These are phyloP conservation scores for Nysson spinosus DNA, from an alignment of 2,888 invertebrate species.

Conservation along the genomic window DNA sequence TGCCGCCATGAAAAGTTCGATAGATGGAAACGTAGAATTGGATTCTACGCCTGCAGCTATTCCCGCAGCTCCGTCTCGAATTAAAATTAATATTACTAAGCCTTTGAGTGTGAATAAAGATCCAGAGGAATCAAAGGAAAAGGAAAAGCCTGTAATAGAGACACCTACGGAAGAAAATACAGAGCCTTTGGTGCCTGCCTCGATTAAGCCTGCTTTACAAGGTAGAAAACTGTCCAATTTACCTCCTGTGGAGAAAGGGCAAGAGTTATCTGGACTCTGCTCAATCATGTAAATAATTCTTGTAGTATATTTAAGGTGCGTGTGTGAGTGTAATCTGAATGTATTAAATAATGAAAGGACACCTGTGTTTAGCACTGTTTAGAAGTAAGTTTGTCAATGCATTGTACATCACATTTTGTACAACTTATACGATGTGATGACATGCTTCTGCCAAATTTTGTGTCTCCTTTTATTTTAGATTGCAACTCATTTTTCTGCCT, in stretches of 20 bases:
- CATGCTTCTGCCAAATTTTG: background rate
- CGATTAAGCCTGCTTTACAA: conserved; percentile 83
- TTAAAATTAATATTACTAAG: conserved; percentile 91
- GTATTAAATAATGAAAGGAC: conserved; percentile 6
- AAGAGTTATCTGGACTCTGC: conserved; percentile 91
- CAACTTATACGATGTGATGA: conserved; percentile 63
- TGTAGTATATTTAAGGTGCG: conserved; percentile 37
- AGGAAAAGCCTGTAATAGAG: conserved; percentile 65
- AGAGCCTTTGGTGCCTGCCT: conserved; percentile 66
- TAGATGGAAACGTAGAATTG: conserved; percentile 88
- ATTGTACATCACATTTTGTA: conserved; percentile 59
- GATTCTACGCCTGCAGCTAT: conserved; percentile 79
- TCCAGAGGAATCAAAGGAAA: conserved; percentile 68
- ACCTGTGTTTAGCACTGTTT: conserved; percentile 37
- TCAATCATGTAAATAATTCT: conserved; percentile 85
- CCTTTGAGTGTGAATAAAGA: conserved; percentile 77
- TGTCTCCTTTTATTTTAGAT: conserved; percentile 16
- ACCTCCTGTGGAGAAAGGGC: conserved; percentile 86
- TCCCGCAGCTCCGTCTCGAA: conserved; percentile 78
- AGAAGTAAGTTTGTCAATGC: conserved; percentile 36
- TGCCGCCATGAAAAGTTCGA: conserved; percentile 82
- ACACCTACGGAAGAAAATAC: conserved; percentile 76
- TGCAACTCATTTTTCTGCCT: conserved; percentile 11
- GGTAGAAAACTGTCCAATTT: conserved; percentile 84
- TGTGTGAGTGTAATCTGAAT: conserved; percentile 25